Evolutionary conservation across 2,113 vertebrate species (phyloP).

Genomic region (Tupaia tana): DNA sequence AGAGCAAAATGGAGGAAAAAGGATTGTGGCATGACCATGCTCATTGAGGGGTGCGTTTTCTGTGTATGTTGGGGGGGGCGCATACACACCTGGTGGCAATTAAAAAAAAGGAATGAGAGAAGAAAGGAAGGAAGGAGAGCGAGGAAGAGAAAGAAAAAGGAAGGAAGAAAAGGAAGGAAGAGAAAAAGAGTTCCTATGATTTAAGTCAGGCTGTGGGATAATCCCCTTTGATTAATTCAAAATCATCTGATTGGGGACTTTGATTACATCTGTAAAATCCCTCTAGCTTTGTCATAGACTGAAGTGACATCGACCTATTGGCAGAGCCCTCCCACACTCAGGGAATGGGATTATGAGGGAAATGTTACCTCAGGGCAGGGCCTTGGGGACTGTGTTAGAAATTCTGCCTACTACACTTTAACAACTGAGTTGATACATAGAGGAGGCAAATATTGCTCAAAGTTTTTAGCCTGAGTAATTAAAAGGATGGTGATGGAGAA

Average conservation of each 20-base stretch:
- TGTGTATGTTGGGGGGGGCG: no score
- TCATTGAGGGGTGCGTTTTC: no score
- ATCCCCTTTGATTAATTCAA: neutral
- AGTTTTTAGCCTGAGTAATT: constrained; percentile 20
- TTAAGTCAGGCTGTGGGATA: neutral
- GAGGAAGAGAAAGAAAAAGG: no score
- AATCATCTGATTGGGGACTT: neutral
- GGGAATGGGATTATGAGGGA: neutral
- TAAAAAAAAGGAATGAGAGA: no score
- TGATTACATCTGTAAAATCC: constrained; percentile 22
- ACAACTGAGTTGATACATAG: constrained; percentile 11
- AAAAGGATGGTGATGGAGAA: neutral
- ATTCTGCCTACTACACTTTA: neutral
- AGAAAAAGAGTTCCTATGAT: neutral
- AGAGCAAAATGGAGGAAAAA: no score
- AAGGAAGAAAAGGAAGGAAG: no score
- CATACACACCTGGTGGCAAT: no score
- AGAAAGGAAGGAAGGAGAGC: no score
- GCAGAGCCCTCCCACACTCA: neutral
- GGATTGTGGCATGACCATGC: no score
- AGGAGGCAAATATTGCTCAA: neutral
- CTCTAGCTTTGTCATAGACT: neutral
- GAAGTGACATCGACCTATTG: neutral
- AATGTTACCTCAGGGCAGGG: neutral
- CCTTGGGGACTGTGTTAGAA: neutral